Evolutionary conservation across 2,113 vertebrate genomes (phyloP).

Genomic region (Pomatorhinus ruficollis): DNA sequence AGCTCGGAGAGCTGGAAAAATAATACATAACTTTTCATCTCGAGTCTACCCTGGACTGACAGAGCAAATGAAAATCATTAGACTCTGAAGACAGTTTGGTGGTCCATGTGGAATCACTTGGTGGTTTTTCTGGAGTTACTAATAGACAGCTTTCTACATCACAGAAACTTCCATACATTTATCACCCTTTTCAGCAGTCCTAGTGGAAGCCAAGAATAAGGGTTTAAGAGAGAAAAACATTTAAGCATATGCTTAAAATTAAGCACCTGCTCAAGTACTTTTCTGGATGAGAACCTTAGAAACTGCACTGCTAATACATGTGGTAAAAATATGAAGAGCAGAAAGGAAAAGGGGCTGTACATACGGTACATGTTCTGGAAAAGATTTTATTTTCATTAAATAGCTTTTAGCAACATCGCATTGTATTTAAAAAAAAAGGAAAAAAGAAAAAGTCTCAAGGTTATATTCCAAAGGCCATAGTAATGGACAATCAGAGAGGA

Average conservation of each 20-base stretch:
- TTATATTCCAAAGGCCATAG: neutral
- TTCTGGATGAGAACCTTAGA: constrained; percentile 22
- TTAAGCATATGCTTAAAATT: constrained; percentile 50
- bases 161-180: constrained; percentile 60
- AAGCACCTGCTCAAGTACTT: constrained; percentile 63
- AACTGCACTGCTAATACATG: neutral
- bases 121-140: constrained; percentile 59
- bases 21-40: constrained; percentile 63
- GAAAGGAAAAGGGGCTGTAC: neutral
- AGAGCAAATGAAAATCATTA: constrained; percentile 63
- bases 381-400: constrained; percentile 23
- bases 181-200: constrained; percentile 34
- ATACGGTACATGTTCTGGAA: neutral
- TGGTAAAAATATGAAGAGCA: constrained; percentile 11
- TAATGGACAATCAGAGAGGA: neutral
- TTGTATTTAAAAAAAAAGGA: neutral
- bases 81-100: constrained; percentile 27
- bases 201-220: constrained; percentile 25
- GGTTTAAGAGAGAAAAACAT: constrained; percentile 39
- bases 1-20: constrained; percentile 7
- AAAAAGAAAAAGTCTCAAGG: neutral
- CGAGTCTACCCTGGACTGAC: neutral
- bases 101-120: constrained; percentile 66
- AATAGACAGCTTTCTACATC: constrained; percentile 63
- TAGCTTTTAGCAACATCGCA: neutral